Percentiles rank a stretch among this genome's conserved stretches.
Evolutionary conservation across 2,888 invertebrate genomes (phyloP).

Genomic region (Glyphotaelius pellucidus): DNA sequence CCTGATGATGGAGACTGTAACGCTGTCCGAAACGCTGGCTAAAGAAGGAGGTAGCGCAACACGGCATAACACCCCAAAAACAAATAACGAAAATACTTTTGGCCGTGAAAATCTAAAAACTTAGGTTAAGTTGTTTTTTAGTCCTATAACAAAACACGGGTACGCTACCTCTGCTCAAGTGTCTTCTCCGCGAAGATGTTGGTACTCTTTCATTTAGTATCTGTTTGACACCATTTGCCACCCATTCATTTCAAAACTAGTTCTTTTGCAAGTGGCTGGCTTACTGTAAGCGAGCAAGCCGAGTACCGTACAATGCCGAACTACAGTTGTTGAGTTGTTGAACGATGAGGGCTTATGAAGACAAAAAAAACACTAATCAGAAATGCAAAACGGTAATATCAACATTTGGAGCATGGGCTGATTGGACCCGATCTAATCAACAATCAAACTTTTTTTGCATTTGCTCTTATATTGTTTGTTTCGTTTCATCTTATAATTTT

Average conservation of each 20-base stretch:
- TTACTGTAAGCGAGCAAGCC: conserved; percentile 23
- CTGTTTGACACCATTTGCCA: conserved; percentile 47
- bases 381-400: conserved; percentile 34
- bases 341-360: not conserved
- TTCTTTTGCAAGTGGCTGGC: conserved; percentile 37
- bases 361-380: conserved; percentile 25
- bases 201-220: conserved; percentile 43
- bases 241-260: conserved; percentile 52
- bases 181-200: conserved; percentile 41
- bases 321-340: not conserved
- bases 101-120: no score
- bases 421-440: not conserved
- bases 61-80: no score
- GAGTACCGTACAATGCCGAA: conserved; percentile 37
- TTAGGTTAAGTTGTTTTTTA: not conserved
- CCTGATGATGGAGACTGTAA: no score
- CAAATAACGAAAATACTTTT: no score
- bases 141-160: not conserved
- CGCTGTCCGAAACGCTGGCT: no score
- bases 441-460: not conserved
- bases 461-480: not conserved
- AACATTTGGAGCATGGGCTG: not conserved
- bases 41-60: no score
- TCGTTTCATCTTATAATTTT: no score
- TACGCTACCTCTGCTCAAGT: not conserved